These are phyloP conservation scores for Gymnogyps californianus DNA, from an alignment of 2,113 vertebrate species.

Conservation along the genomic window DNA sequence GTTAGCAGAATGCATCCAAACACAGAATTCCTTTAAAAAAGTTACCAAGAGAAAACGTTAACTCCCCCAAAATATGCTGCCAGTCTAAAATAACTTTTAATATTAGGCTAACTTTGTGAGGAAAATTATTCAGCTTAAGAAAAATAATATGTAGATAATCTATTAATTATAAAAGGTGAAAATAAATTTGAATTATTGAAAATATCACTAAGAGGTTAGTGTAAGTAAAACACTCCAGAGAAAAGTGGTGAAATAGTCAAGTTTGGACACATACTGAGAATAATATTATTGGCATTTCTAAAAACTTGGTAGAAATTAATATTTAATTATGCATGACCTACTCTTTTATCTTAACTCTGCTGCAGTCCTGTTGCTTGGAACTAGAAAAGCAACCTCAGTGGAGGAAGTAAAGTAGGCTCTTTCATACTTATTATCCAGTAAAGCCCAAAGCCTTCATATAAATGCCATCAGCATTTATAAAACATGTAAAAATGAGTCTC, in stretches of 20 bases:
- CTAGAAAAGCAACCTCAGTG: neutral
- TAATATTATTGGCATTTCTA: neutral
- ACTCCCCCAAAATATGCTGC: neutral
- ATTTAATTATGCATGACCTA: constrained; percentile 15
- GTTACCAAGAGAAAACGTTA: neutral
- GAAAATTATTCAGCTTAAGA: neutral
- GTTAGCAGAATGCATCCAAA: neutral
- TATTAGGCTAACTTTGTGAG: neutral
- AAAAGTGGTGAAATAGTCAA: neutral
- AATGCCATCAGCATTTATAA: constrained; percentile 6
- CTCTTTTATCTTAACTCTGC: constrained; percentile 15
- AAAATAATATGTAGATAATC: neutral
- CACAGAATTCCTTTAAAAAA: neutral
- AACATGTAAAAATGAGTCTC: constrained; percentile 14
- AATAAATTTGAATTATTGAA: neutral
- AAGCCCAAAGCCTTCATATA: neutral
- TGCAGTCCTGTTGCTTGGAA: neutral
- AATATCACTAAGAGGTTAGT: neutral
- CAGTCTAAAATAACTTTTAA: neutral
- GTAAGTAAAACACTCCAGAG: neutral
- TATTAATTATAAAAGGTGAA: neutral
- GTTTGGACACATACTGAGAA: neutral
- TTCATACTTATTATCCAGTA: neutral
- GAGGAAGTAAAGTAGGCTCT: constrained; percentile 1
- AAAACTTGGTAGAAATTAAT: neutral